Evolutionary conservation across 2,797 vertebrate species (phyloP).

Genomic region (Melanotaenia boesemani): DNA sequence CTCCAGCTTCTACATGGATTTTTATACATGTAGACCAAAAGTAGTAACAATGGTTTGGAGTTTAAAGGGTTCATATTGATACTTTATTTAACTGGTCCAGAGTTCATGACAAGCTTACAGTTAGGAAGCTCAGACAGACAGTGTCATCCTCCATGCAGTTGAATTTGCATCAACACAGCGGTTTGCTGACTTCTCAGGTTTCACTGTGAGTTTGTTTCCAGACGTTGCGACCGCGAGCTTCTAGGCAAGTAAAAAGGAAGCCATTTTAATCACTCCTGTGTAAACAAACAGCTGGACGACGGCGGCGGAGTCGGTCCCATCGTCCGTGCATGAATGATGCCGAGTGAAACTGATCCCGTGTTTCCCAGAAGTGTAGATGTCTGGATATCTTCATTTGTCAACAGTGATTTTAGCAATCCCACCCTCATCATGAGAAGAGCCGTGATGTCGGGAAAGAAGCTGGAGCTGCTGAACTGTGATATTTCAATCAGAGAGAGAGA

Average conservation of each 20-base stretch:
- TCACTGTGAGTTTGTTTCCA: constrained; percentile 14
- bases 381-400: constrained; percentile 81
- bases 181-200: constrained; percentile 34
- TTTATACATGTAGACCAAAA: too few relatives aligned
- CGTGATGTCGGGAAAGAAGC: constrained; percentile 39
- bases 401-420: constrained; percentile 40
- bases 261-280: constrained; percentile 58
- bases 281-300: constrained; percentile 60
- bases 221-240: constrained; percentile 13
- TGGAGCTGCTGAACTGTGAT: constrained; percentile 17
- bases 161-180: constrained; percentile 8
- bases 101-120: too few relatives aligned
- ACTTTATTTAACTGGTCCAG: too few relatives aligned
- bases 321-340: constrained; percentile 14
- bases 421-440: constrained; percentile 33
- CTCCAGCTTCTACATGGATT: too few relatives aligned
- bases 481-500: constrained; percentile 18
- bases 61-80: too few relatives aligned
- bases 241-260: constrained; percentile 13
- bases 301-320: constrained; percentile 28
- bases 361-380: constrained; percentile 53
- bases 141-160: not conserved
- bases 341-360: constrained; percentile 55
- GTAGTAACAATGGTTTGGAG: too few relatives aligned
- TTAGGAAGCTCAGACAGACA: too few relatives aligned